Evolutionary conservation across 2,888 invertebrate species (phyloP).

Genomic region (Camptogramma bilineatum): DNA sequence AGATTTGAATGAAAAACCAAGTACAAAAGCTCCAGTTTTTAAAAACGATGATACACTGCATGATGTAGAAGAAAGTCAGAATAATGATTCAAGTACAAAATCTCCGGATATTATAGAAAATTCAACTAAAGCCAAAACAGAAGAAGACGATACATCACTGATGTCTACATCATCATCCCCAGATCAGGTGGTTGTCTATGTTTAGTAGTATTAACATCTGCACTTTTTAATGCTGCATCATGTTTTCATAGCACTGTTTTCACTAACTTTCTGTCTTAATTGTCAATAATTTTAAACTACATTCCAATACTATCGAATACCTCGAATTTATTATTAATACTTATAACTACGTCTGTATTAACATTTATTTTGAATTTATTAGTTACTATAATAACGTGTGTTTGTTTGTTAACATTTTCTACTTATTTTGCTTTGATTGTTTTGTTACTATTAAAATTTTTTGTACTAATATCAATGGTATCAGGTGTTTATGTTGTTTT

Average conservation of each 20-base stretch:
- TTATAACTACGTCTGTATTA: neutral
- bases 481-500: slow-evolving; percentile 34
- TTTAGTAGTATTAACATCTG: slow-evolving; percentile 39
- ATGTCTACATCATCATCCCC: slow-evolving; percentile 38
- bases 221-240: slow-evolving; percentile 28
- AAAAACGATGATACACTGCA: neutral
- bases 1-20: neutral
- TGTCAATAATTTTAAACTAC: neutral
- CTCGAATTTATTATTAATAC: neutral
- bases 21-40: slow-evolving; percentile 1
- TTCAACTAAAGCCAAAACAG: slow-evolving; percentile 5
- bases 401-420: slow-evolving; percentile 12
- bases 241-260: slow-evolving; percentile 17
- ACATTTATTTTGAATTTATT: slow-evolving; percentile 13
- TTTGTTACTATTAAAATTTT: neutral
- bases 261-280: neutral
- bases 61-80: neutral
- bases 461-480: slow-evolving; percentile 24
- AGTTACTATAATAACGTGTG: neutral
- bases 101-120: slow-evolving; percentile 8
- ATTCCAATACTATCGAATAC: neutral
- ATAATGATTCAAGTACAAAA: slow-evolving; percentile 13
- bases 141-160: slow-evolving; percentile 36
- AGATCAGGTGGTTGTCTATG: slow-evolving; percentile 56
- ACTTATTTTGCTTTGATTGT: neutral